Evolutionary conservation across 2,888 invertebrate species (phyloP).

Genomic region (Melolontha melolontha): DNA sequence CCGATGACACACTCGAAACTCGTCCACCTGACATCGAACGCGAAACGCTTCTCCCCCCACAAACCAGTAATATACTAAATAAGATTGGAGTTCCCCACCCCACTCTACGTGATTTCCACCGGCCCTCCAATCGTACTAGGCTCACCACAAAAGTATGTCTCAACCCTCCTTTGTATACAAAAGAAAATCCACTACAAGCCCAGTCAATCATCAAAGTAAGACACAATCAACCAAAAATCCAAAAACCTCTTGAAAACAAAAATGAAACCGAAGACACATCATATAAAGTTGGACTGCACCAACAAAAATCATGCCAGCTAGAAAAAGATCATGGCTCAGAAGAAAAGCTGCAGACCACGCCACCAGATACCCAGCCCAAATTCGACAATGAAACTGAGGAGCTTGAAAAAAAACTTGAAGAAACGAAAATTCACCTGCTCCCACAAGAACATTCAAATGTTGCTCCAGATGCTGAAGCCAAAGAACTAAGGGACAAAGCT

Average conservation of each 20-base stretch:
- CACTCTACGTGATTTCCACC: slow-evolving; percentile 16
- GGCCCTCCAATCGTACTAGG: slow-evolving; percentile 17
- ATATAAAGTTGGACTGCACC: no score
- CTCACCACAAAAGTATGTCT: slow-evolving; percentile 17
- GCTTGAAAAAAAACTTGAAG: no score
- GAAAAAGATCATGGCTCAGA: no score
- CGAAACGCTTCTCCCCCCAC: slow-evolving; percentile 1
- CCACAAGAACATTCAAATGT: neutral
- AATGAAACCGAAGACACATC: no score
- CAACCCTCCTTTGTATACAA: slow-evolving; percentile 13
- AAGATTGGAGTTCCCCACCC: slow-evolving; percentile 14
- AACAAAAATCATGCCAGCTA: no score
- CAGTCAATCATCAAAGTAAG: no score
- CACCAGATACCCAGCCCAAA: no score
- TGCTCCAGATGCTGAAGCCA: neutral
- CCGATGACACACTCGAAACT: neutral
- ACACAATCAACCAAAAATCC: neutral
- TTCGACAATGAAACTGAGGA: no score
- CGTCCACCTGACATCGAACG: neutral
- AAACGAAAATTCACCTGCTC: no score
- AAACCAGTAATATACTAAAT: slow-evolving; percentile 2
- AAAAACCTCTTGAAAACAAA: neutral
- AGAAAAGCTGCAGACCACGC: no score
- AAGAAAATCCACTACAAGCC: slow-evolving; percentile 13
- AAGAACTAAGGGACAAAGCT: slow-evolving; percentile 5